phyloP scores from a whole-genome alignment of 2,888 invertebrate species.

The Laothoe populi region DNA sequence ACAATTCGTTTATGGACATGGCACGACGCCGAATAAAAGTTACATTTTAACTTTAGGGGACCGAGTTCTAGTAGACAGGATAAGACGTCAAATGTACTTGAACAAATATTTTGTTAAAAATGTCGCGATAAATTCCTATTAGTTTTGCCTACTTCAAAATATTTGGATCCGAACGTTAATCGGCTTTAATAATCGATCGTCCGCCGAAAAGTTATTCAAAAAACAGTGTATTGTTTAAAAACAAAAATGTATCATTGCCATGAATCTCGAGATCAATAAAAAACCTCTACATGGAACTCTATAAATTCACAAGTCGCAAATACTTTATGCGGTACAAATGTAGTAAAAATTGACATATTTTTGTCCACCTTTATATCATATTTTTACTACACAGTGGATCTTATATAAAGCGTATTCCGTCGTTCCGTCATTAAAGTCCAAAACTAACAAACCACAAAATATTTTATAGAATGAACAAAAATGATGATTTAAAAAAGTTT shows the following conservation, averaged over 20 bases:
- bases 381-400: slow-evolving; percentile 4
- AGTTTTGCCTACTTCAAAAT: too few species aligned
- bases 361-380: slow-evolving; percentile 11
- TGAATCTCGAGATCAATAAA: too few species aligned
- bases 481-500: background rate
- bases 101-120: background rate
- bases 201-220: too few species aligned
- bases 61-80: background rate
- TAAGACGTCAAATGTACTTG: background rate
- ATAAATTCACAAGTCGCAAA: background rate
- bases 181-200: too few species aligned
- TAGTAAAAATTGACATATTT: background rate
- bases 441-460: background rate
- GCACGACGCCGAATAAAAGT: slow-evolving; percentile 47
- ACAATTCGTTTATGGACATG: slow-evolving; percentile 68
- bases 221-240: too few species aligned
- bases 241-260: too few species aligned
- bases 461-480: background rate
- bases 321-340: background rate
- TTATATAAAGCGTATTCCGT: background rate
- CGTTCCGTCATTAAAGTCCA: background rate
- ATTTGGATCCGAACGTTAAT: too few species aligned
- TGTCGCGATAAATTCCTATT: background rate
- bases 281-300: too few species aligned
- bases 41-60: slow-evolving; percentile 28